These are phyloP conservation scores for Stegodyphus dumicola DNA, from an alignment of 1,140 invertebrate genomes.

Conservation along the genomic window DNA sequence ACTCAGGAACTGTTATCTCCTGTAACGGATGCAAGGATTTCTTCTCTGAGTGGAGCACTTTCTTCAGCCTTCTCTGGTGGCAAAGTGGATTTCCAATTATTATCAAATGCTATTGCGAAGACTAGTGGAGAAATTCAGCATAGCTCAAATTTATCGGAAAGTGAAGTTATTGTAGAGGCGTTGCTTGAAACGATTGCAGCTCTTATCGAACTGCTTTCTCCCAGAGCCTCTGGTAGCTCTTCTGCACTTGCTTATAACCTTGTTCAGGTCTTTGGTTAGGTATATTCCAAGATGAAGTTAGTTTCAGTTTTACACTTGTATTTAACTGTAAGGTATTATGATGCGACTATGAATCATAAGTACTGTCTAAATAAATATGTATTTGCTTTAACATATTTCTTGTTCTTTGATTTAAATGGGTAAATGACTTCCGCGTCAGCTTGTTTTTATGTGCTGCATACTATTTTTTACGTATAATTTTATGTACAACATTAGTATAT, in stretches of 20 bases:
- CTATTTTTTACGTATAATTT: no score
- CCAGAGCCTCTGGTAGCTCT: not conserved
- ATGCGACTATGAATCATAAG: no score
- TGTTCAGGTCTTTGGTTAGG: not conserved
- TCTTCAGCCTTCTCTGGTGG: not conserved
- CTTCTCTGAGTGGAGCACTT: not conserved
- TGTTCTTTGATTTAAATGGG: no score
- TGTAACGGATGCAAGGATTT: not conserved
- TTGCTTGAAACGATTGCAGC: not conserved
- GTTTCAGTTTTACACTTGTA: no score
- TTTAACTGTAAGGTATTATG: no score
- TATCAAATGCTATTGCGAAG: not conserved
- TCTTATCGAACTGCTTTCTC: not conserved
- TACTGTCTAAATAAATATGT: no score
- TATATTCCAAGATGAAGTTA: not conserved
- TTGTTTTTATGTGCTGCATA: no score
- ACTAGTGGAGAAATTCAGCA: not conserved
- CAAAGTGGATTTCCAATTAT: not conserved
- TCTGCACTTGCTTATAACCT: not conserved
- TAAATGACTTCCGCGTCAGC: no score
- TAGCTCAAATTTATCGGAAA: not conserved
- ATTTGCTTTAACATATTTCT: no score
- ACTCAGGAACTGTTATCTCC: not conserved
- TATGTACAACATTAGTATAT: no score
- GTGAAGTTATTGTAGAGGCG: not conserved